Percentiles rank a stretch among this genome's conserved stretches.
Conservation (phyloP, 2,888 invertebrate species). For the Neoascia interrupta region DNA sequence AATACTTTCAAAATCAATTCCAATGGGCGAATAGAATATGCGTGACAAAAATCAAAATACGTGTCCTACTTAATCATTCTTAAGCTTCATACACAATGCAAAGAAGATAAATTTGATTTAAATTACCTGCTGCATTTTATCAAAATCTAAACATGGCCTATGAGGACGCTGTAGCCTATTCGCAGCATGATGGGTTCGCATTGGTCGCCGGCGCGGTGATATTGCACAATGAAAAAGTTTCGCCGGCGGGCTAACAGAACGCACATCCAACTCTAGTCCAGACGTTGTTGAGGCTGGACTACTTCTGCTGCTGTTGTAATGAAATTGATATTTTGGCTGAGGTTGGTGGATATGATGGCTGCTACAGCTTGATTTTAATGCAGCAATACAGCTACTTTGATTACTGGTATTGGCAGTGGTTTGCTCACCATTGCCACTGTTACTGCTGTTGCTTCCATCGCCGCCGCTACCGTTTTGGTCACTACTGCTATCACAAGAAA, state of each 20-base stretch:
- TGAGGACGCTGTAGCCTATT: constrained; percentile 83
- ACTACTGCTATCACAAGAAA: constrained; percentile 80
- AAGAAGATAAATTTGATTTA: background rate
- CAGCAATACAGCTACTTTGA: constrained; percentile 74
- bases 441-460: constrained; percentile 71
- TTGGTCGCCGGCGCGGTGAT: constrained; percentile 83
- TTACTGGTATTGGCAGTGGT: constrained; percentile 71
- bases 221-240: constrained; percentile 82
- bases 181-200: constrained; percentile 81
- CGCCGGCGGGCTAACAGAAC: constrained; percentile 80
- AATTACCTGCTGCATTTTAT: constrained; percentile 96
- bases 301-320: constrained; percentile 78
- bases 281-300: constrained; percentile 79
- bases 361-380: constrained; percentile 78
- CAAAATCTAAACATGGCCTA: constrained; percentile 95
- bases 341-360: constrained; percentile 79
- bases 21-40: constrained; percentile 26
- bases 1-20: no score
- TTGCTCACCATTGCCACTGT: constrained; percentile 68
- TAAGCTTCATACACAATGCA: background rate
- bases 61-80: no score
- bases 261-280: constrained; percentile 78
- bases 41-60: constrained; percentile 5
- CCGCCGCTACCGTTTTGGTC: constrained; percentile 76
- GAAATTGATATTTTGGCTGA: constrained; percentile 78